Conservation (phyloP, 1,140 invertebrate genomes). For the Antheraea pernyi region DNA sequence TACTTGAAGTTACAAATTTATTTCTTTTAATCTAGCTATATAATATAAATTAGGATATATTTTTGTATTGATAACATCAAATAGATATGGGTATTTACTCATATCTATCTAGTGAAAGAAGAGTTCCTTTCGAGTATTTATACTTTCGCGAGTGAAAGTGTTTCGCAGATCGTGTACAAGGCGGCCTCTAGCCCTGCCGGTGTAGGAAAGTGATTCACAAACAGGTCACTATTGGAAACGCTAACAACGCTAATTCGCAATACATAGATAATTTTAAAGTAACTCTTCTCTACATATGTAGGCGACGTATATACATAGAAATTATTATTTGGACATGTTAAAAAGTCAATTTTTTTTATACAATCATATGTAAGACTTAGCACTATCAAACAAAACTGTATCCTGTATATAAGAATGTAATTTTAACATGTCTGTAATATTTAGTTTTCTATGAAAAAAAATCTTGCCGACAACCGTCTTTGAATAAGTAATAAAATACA, state of each 20-base stretch:
- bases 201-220: not conserved
- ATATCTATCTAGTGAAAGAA: not conserved
- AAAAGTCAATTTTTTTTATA: too few species aligned
- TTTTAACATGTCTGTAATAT: too few species aligned
- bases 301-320: not conserved
- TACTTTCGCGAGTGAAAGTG: slow-evolving; percentile 2
- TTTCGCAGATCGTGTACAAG: not conserved
- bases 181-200: not conserved
- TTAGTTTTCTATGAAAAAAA: too few species aligned
- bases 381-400: too few species aligned
- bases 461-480: too few species aligned
- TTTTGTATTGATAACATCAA: too few species aligned
- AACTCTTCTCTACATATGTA: too few species aligned
- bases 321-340: not conserved
- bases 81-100: not conserved
- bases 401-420: too few species aligned
- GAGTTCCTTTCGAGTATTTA: not conserved
- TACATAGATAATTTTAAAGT: not conserved
- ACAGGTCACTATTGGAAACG: not conserved
- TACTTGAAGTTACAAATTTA: too few species aligned
- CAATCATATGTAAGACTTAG: not conserved
- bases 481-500: too few species aligned
- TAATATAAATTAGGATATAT: too few species aligned
- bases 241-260: not conserved
- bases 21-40: too few species aligned